A percentile compares a stretch with the other conserved stretches of the same genome.
phyloP scores from a whole-genome alignment of 2,797 vertebrate genomes.

The Molossus molossus region DNA sequence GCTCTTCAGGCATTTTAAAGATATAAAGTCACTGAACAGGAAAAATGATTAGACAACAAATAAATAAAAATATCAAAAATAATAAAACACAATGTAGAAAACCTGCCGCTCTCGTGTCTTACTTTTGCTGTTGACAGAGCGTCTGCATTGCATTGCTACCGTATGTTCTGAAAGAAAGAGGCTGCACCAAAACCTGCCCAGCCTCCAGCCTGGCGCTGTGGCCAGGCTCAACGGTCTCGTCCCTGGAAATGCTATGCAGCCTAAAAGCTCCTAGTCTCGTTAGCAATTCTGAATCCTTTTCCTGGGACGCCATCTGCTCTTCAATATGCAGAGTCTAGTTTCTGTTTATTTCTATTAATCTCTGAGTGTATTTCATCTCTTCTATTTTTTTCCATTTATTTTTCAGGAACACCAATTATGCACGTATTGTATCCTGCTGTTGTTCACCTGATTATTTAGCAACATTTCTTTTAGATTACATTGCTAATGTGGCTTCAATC shows the following conservation, averaged over 20 bases:
- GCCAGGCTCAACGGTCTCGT: neutral
- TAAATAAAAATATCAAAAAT: neutral
- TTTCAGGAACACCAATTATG: neutral
- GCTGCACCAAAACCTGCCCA: neutral
- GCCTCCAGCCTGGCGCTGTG: neutral
- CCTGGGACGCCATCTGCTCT: neutral
- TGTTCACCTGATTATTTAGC: neutral
- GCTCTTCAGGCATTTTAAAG: neutral
- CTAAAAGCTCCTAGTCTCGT: neutral
- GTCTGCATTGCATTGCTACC: no score
- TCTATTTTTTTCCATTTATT: neutral
- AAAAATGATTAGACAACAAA: constrained; percentile 21
- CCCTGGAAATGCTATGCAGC: neutral
- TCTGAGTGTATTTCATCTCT: neutral
- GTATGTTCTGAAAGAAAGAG: neutral
- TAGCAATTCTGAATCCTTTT: neutral
- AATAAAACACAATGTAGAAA: neutral
- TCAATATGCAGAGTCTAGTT: neutral
- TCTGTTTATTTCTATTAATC: neutral
- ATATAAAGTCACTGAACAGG: neutral
- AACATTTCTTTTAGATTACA: neutral
- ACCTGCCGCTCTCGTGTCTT: neutral
- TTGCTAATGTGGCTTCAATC: neutral
- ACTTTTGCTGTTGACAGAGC: neutral
- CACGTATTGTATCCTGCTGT: neutral